Evolutionary conservation across 2,888 invertebrate genomes (phyloP), one percentile per base, ranked within the genome.

Genomic region (Ptilodon capucinus): DNA sequence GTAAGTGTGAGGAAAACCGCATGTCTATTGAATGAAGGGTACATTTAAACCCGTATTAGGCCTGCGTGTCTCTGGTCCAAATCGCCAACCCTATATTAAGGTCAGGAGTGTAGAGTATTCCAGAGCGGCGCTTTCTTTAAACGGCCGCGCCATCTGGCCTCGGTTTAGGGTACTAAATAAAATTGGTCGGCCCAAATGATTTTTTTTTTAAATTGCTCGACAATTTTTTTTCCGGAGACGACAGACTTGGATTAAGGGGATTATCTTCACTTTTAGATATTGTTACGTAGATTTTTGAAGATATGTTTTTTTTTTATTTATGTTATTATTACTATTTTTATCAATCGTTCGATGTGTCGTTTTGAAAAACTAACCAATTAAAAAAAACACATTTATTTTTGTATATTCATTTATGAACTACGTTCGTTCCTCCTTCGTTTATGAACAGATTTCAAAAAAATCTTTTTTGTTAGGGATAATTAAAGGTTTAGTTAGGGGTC

Each of bases 181-280:
- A 57, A 64, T 57, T 57, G 44, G 54, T 35, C 50, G 48, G 25
- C 4, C 41, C 21, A 53, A 38, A 40, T 30, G 19, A 28, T 51
- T 38, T 52, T 50, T 36, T 36, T 51, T 47, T 44, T 40, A 60
- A 62, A 60, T 54, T 11, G 48, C 49, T 48, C 44, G 36, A 48
- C 53, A 50, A 36, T 36, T 36, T 36, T 19, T 18, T 60, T 64
- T 44, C 25, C 48, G 36, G 41, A 23, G 30, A 14, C 46, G 49
- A 48, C 45, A 51, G 55, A 48, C 11, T 17, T 14, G 42, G 43
- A 59, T 50, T 57, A 40, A 46, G 46, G 36, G 6, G 2, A 36
- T 46, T 63, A 52, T 59, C 43, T 48, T 50, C 34, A 44, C 47
- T 59, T 63, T 55, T 4, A 49, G 44, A 41, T 13, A 13, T 13